These are phyloP conservation scores for Nymphicus hollandicus DNA, from an alignment of 2,113 vertebrate species.

Conservation along the genomic window DNA sequence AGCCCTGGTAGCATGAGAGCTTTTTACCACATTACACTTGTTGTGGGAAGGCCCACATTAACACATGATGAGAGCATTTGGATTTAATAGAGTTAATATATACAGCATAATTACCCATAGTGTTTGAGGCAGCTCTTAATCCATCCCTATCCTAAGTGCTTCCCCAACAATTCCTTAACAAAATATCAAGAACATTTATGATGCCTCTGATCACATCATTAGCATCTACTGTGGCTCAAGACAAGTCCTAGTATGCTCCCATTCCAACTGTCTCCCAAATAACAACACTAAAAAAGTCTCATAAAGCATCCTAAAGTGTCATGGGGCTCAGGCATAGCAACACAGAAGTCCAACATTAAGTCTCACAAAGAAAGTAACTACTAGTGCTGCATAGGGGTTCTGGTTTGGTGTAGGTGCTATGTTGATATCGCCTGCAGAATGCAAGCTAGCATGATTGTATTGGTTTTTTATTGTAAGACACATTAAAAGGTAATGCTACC, in stretches of 20 bases:
- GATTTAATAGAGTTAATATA: not conserved
- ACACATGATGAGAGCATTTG: not conserved
- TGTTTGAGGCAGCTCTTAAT: not conserved
- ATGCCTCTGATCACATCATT: not conserved
- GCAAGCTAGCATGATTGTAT: not conserved
- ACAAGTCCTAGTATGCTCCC: not conserved
- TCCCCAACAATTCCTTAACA: not conserved
- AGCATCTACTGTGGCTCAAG: not conserved
- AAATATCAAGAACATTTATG: not conserved
- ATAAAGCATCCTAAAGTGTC: not conserved
- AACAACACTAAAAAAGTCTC: not conserved
- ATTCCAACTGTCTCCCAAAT: not conserved
- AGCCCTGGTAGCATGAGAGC: not conserved
- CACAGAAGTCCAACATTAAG: not conserved
- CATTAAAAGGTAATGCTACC: not conserved
- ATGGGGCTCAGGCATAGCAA: not conserved
- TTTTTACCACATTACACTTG: not conserved
- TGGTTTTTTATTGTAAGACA: not conserved
- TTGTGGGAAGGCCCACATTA: not conserved
- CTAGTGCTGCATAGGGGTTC: not conserved
- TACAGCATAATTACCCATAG: not conserved
- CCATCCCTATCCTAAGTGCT: not conserved
- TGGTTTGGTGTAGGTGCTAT: not conserved
- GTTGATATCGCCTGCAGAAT: not conserved
- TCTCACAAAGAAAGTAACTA: not conserved